Evolutionary conservation across 1,140 invertebrate species (phyloP), one percentile per base, ranked within the genome.

Genomic region (Odontomachus brunneus): DNA sequence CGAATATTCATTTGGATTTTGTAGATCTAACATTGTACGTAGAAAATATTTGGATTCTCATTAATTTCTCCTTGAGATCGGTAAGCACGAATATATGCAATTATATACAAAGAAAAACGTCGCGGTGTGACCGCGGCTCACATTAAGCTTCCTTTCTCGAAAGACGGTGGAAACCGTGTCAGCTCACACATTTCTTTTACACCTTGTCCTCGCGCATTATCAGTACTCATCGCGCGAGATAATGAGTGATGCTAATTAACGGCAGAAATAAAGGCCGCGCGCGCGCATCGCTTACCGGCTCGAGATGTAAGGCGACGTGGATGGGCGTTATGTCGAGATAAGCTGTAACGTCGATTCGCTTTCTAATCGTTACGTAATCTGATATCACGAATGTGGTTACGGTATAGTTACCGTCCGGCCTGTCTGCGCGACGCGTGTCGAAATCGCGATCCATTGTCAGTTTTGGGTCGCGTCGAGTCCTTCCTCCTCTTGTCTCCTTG

Each of bases 351-450:
- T 38, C 74, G 84, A 86, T 86, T 87, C 87, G 87, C 87, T 89
- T 89, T 89, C 87, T 89, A 88, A 88, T 85, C 57, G 75, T 89
- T 89, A 55, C 82, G 48, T 72, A 87, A 88, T 9, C n/a, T 12
- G 11, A 26, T 65, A 49, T 75, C 63, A 60, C 24, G 49, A 81
- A 17, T 49, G 49, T 19, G 53, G 65, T 73, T 62, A 80, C 55
- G 19, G 19, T 33, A 63, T 62, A 55, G 74, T 73, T 57, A 26
- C 65, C 57, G 38, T 22, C 48, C 26, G 22, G 14, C 22, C 29
- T 24, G 33, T 33, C 7, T 22, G n/a, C 24, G 44, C 24, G 55
- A 60, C 76, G 9, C 22, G 65, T 69, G 51, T 44, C 24, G 62
- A 78, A 75, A 69, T 57, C 22, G 26, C 44, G 44, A 51, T 75